phyloP scores from a whole-genome alignment of 2,888 invertebrate species.

The Mallateleia sp. region DNA sequence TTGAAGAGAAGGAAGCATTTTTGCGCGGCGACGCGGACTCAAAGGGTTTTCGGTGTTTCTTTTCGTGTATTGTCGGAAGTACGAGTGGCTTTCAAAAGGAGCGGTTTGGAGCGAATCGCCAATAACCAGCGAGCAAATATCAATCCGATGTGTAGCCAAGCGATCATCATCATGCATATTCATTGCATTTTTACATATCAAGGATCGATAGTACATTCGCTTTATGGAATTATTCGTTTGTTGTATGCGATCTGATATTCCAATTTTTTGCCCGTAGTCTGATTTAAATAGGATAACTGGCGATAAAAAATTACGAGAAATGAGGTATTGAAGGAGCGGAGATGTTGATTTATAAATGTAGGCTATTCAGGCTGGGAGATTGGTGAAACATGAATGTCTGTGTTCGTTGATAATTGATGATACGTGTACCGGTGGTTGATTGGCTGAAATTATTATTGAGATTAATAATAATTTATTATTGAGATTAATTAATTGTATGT shows the following conservation, averaged over 20 bases:
- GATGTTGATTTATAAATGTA: background rate
- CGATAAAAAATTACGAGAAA: background rate
- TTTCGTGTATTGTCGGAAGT: conserved; percentile 60
- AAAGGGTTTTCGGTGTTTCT: conserved; percentile 57
- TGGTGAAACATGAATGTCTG: background rate
- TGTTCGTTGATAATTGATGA: background rate
- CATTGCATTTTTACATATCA: conserved; percentile 59
- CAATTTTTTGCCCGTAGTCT: conserved; percentile 29
- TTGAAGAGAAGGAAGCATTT: conserved; percentile 53
- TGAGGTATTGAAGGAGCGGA: background rate
- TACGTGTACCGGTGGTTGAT: too few relatives aligned
- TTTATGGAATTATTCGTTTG: conserved; percentile 59
- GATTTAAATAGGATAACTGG: conserved; percentile 28
- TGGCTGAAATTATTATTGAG: too few relatives aligned
- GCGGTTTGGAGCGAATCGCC: conserved; percentile 39
- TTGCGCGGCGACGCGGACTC: conserved; percentile 33
- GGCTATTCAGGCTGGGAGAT: background rate
- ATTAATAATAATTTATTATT: too few relatives aligned
- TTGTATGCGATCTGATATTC: conserved; percentile 52
- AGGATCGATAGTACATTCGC: conserved; percentile 10
- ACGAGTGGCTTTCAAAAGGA: conserved; percentile 45
- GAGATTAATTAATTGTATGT: too few relatives aligned
- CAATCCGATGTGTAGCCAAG: background rate
- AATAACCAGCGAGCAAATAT: conserved; percentile 10
- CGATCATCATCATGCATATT: conserved; percentile 61